Evolutionary conservation across 2,888 invertebrate species (phyloP).

Genomic region (Drosophila niveifrons): DNA sequence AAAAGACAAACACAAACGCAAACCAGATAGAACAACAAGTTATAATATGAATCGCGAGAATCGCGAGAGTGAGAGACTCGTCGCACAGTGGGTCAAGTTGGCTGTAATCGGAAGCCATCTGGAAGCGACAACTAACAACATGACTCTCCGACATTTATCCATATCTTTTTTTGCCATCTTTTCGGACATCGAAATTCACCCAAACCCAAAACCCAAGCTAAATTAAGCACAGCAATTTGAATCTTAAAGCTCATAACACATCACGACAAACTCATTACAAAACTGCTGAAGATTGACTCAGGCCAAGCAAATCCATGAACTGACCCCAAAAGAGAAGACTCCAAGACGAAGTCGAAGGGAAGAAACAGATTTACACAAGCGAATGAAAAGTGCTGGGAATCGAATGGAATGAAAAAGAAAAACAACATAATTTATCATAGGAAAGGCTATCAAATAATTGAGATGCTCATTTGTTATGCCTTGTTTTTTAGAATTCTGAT

Average conservation of each 20-base stretch:
- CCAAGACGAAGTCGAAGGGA: conserved; percentile 1
- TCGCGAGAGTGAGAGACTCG: background rate
- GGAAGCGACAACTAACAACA: conserved; percentile 35
- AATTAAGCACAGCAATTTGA: conserved; percentile 60
- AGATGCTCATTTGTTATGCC: background rate
- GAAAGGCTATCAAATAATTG: conserved; percentile 17
- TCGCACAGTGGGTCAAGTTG: conserved; percentile 60
- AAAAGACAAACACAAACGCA: conserved; percentile 16
- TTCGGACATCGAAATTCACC: conserved; percentile 21
- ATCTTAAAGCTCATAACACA: conserved; percentile 74
- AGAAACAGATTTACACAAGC: conserved; percentile 32
- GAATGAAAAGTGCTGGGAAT: conserved; percentile 41
- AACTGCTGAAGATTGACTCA: conserved; percentile 39
- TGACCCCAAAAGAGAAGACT: conserved; percentile 68
- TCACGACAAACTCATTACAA: conserved; percentile 76
- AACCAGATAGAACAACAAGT: conserved; percentile 58
- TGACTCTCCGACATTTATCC: conserved; percentile 58
- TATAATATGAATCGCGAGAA: background rate
- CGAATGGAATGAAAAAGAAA: conserved; percentile 11
- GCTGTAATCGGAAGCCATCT: conserved; percentile 40
- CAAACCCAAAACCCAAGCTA: conserved; percentile 35
- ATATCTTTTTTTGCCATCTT: conserved; percentile 19
- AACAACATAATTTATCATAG: conserved; percentile 37
- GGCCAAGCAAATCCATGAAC: conserved; percentile 16
- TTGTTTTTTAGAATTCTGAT: conserved; percentile 2